Percentiles rank a stretch among this genome's conserved stretches.
Evolutionary conservation across 2,113 vertebrate genomes (phyloP).

Genomic region (Ochotona princeps): DNA sequence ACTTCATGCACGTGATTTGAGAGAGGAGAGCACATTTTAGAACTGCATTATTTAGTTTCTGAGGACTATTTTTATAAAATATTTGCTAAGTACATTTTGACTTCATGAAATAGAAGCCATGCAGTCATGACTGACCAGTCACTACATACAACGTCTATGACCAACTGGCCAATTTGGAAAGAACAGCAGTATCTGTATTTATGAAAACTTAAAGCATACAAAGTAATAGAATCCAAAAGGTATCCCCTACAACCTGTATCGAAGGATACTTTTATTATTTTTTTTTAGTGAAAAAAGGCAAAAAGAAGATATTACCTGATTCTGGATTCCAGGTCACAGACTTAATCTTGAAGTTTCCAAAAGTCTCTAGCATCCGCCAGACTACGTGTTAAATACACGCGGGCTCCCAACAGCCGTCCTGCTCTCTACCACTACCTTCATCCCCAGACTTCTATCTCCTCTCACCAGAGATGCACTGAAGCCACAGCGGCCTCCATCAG

Average conservation of each 20-base stretch:
- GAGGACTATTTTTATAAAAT: background rate
- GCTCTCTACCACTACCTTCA: conserved; percentile 20
- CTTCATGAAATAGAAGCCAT: background rate
- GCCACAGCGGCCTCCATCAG: conserved; percentile 79
- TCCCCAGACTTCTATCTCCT: conserved; percentile 66
- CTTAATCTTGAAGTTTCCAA: conserved; percentile 83
- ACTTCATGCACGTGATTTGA: background rate
- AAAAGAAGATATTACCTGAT: conserved; percentile 85
- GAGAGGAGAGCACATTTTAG: conserved; percentile 36
- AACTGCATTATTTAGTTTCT: background rate
- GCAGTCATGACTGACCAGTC: background rate
- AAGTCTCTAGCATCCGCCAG: conserved; percentile 77
- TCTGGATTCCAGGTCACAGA: conserved; percentile 81
- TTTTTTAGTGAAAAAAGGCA: conserved; percentile 65
- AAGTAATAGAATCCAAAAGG: conserved; percentile 5
- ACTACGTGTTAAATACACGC: conserved; percentile 73
- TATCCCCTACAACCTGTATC: conserved; percentile 53
- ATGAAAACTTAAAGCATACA: background rate
- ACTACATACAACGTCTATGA: background rate
- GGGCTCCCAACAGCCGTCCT: conserved; percentile 65
- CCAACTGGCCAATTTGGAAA: background rate
- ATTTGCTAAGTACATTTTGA: background rate
- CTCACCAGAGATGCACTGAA: conserved; percentile 78
- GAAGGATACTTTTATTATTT: conserved; percentile 44
- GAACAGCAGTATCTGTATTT: conserved; percentile 2